Percentiles rank a stretch among this genome's conserved stretches.
phyloP scores from a whole-genome alignment of 2,797 vertebrate species.

The Rhinoraja longicauda region DNA sequence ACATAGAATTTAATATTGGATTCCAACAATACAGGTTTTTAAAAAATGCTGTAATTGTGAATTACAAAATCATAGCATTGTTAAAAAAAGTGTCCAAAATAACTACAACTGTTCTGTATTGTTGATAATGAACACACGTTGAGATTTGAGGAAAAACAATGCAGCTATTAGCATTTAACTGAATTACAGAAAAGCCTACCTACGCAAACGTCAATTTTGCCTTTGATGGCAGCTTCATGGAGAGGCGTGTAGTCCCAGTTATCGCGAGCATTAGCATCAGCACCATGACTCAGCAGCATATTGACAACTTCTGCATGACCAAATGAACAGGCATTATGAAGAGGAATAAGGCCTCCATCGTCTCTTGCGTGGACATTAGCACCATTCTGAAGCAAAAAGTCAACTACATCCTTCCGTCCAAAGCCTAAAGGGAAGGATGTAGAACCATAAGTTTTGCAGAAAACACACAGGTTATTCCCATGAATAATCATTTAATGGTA shows the following conservation, averaged over 20 bases:
- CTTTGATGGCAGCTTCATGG: constrained; percentile 93
- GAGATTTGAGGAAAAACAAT: neutral
- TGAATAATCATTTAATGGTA: neutral
- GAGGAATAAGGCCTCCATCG: constrained; percentile 87
- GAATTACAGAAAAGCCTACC: constrained; percentile 59
- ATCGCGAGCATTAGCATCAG: constrained; percentile 87
- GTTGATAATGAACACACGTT: neutral
- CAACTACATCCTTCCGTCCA: constrained; percentile 86
- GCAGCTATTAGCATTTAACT: neutral
- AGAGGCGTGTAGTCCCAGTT: constrained; percentile 98
- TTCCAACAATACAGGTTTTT: neutral
- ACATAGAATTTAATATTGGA: neutral
- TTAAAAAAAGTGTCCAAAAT: neutral
- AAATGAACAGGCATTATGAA: constrained; percentile 94
- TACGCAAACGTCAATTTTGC: constrained; percentile 95
- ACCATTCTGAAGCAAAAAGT: constrained; percentile 83
- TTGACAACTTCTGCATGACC: constrained; percentile 93
- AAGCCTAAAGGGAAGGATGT: constrained; percentile 65
- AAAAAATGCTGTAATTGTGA: neutral
- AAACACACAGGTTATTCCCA: neutral
- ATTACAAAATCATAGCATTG: neutral
- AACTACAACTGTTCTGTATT: neutral
- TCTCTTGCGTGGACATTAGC: constrained; percentile 85
- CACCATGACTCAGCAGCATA: constrained; percentile 79
- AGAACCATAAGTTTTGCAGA: neutral